phyloP scores from a whole-genome alignment of 92 coral and sea anemone genomes.

The Zoanthus sociatus region DNA sequence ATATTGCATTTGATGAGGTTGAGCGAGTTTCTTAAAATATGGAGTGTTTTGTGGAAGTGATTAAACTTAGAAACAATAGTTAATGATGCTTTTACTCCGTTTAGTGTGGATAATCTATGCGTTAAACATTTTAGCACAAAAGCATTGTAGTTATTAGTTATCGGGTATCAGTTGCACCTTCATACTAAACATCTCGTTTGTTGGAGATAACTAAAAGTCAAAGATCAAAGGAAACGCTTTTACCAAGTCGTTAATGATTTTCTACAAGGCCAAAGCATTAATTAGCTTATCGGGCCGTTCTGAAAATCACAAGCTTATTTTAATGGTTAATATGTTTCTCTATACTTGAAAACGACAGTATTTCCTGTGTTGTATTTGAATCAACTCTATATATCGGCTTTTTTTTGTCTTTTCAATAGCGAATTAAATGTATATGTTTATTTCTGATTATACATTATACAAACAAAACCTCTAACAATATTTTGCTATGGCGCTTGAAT shows the following conservation, averaged over 20 bases:
- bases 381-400: neutral
- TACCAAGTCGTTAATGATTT: neutral
- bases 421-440: neutral
- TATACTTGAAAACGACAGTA: neutral
- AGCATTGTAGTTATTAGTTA: neutral
- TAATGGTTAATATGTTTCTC: neutral
- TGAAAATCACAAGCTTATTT: neutral
- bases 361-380: neutral
- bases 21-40: neutral
- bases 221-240: too few species aligned
- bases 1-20: neutral
- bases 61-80: neutral
- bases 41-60: constrained; percentile 1
- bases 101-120: neutral
- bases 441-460: too few species aligned
- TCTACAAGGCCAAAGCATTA: neutral
- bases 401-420: neutral
- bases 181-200: neutral
- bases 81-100: neutral
- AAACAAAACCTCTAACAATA: too few species aligned
- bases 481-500: too few species aligned
- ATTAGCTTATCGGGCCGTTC: neutral
- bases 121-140: constrained; percentile 4
- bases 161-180: neutral
- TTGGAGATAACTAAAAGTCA: neutral